Base-by-base conservation (phyloP, 2,888 invertebrate species). In the Ditula angustiorana region DNA sequence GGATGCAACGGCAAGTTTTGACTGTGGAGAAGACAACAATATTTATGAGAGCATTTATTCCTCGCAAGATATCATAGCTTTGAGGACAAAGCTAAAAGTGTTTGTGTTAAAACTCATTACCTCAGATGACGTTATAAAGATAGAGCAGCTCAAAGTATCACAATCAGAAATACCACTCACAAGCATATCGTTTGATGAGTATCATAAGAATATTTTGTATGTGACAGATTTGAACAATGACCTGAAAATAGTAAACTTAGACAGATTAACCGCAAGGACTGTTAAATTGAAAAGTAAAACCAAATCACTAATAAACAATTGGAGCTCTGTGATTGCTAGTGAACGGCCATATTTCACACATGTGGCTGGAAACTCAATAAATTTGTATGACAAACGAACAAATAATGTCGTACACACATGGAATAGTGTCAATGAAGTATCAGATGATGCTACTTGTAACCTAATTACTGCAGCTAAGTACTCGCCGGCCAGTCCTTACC, bases 301-400 rank as follows among this genome's bases (percentile, higher is more conserved):
- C 1, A 69, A 69, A 7, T 72, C 79, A 8, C 69, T 85, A 37
- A 64, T 81, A 0, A 78, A 93, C 69, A 91, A 92, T 71, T 93
- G 92, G 90, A 89, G 81, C 60, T 78, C 82, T 0, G 87, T 93
- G 0, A 72, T 87, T n/a, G 82, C 86, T 26, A 77, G 81, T 0
- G 86, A 88, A 37, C 76, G 87, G 47, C 75, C 77, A 1, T 81
- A 79, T 59, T 91, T 85, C 55, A 78, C 85, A 11, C 88, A 90
- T 61, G 74, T 87, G 0, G 77, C 84, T 2, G 82, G 72, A 62
- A 75, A 79, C 37, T 72, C 77, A 0, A 71, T 93, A n/a, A 80
- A 85, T 0, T 72, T 88, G 0, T 92, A 92, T 58, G 93, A 93
- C 65, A 92, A 91, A 72, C 76, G 91, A 69, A 83, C 82, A 0